Evolutionary conservation across 2,888 invertebrate species (phyloP).

Genomic region (Drosophila multiciliata): DNA sequence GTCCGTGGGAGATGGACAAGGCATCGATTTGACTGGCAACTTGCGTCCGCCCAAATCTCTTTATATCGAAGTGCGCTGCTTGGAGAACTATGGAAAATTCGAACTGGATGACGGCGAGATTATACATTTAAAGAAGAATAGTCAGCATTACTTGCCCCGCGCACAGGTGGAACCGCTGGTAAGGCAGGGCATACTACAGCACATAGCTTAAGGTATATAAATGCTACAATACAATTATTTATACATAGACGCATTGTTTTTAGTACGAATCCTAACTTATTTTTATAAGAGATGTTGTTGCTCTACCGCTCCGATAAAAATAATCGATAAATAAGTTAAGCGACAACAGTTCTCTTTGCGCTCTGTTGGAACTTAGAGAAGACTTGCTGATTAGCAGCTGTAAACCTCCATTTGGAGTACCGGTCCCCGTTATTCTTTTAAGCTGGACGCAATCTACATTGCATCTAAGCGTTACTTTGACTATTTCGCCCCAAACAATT

Average conservation of each 20-base stretch:
- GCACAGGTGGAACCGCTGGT: conserved; percentile 95
- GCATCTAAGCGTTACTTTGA: neutral
- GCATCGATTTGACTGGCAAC: conserved; percentile 94
- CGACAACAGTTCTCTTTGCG: neutral
- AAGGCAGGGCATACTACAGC: conserved; percentile 93
- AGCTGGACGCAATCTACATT: neutral
- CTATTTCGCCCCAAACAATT: neutral
- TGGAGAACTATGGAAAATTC: conserved; percentile 96
- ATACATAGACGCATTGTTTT: neutral
- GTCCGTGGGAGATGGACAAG: conserved; percentile 92
- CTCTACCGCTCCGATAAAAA: neutral
- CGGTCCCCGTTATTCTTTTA: neutral
- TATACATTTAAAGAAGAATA: conserved; percentile 94
- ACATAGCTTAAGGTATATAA: conserved; percentile 53
- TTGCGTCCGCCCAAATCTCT: conserved; percentile 96
- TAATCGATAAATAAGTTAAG: neutral
- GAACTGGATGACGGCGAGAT: conserved; percentile 97
- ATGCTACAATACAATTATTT: conserved; percentile 21
- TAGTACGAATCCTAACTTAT: neutral
- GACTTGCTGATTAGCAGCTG: too few species aligned
- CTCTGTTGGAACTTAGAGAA: neutral
- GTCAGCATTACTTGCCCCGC: conserved; percentile 94
- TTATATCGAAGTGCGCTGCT: conserved; percentile 95
- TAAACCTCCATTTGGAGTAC: neutral
- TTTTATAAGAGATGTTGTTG: neutral